Base-by-base conservation (phyloP, 1,140 invertebrate genomes). In the Parapsyche elsis region DNA sequence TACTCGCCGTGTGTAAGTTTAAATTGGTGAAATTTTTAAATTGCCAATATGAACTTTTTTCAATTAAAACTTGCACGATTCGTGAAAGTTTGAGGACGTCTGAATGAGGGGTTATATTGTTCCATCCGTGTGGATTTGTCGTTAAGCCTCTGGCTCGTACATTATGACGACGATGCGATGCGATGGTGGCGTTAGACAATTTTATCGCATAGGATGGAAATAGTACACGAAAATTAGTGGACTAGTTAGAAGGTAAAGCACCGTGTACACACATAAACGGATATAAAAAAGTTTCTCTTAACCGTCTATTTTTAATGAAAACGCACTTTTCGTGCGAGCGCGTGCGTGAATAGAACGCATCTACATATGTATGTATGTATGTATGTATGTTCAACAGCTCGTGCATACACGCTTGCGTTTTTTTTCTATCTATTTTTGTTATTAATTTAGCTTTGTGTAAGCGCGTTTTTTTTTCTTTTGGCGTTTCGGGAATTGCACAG, bases 221-320 rank as follows among this genome's bases (percentile, higher is more conserved):
- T 53, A 53, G 49, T 53, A 53, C 49, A 53, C 49, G 49, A 53
- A 53, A 53, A 53, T 53, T 53, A 53, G 49, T 53, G 16, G 10
- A 53, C 30, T 38, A 38, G 30, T 38, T 38, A 38, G 30, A 38
- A 38, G 2, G 30, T 38, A 38, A 38, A 38, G 30, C 2, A 53
- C 49, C 49, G 49, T 12, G 10, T 53, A 14, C 16, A 53, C 12
- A 53, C 49, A 53, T 53, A 53, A 53, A 53, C 1, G 49, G 16
- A 53, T 5, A 53, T 14, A 16, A 53, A 53, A 46, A 53, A 53
- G 16, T 53, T 38, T 38, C 30, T 4, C 30, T 38, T 53, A 53
- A 53, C 10, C 49, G 30, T 38, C 49, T 53, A 53, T 53, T 53
- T 53, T 16, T 16, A 53, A 53, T 53, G 49, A 53, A 53, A 53